Evolutionary conservation across 2,797 vertebrate species (phyloP).

Genomic region (Intellagama lesueurii): DNA sequence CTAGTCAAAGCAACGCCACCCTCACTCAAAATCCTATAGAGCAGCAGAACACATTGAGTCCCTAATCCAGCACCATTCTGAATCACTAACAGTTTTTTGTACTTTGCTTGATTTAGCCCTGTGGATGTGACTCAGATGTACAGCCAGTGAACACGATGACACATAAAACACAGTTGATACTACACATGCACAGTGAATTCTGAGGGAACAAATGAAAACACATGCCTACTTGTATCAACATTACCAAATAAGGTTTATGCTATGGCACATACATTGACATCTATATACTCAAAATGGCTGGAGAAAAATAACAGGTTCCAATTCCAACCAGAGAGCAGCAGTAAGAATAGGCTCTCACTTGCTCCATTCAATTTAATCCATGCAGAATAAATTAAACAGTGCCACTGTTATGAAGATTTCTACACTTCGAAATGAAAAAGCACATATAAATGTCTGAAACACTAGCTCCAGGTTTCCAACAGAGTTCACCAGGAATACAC

Average conservation of each 20-base stretch:
- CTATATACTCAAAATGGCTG: constrained; percentile 24
- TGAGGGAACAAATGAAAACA: constrained; percentile 28
- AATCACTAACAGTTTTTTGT: neutral
- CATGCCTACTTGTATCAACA: neutral
- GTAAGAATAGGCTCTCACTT: neutral
- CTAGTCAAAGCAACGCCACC: neutral
- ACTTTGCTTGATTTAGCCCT: neutral
- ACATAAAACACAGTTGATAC: constrained; percentile 25
- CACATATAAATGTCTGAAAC: constrained; percentile 20
- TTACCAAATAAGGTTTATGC: constrained; percentile 16
- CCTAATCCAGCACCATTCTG: neutral
- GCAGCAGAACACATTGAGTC: no score
- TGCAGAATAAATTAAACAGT: neutral
- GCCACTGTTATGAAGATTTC: neutral
- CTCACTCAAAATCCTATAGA: neutral
- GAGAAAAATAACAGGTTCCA: neutral
- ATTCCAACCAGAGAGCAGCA: neutral
- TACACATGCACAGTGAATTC: constrained; percentile 10
- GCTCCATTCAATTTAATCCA: constrained; percentile 20
- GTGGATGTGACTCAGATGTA: neutral
- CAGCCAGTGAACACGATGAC: neutral
- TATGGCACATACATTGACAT: neutral
- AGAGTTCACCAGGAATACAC: neutral
- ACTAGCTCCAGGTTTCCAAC: neutral
- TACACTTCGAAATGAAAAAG: neutral